Conservation (phyloP, 2,797 vertebrate species). For the Coilia nasus region DNA sequence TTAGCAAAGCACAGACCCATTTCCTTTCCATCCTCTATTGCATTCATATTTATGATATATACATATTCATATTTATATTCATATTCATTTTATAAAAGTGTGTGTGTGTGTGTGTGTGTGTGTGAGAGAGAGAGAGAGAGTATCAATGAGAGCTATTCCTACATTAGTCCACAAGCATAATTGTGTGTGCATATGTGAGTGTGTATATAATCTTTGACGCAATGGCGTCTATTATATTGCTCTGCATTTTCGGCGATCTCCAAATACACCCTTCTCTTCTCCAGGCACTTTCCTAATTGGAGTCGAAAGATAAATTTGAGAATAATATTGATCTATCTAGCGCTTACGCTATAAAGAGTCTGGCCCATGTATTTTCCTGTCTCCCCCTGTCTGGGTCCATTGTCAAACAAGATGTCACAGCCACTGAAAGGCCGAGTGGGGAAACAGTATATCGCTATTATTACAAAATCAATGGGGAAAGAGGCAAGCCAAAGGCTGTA, state of each 20-base stretch:
- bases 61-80: too few relatives aligned
- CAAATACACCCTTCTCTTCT: not conserved
- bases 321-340: slow-evolving; percentile 10
- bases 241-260: not conserved
- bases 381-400: not conserved
- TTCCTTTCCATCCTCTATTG: not conserved
- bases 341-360: not conserved
- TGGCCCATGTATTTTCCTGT: not conserved
- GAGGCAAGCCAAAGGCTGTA: not conserved
- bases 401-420: slow-evolving; percentile 1
- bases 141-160: too few relatives aligned
- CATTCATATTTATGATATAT: too few relatives aligned
- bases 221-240: not conserved
- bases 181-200: not conserved
- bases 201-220: not conserved
- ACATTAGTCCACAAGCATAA: too few relatives aligned
- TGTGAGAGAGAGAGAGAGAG: not conserved
- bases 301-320: not conserved
- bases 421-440: not conserved
- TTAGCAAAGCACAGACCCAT: not conserved
- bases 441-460: slow-evolving; percentile 12
- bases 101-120: too few relatives aligned
- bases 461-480: slow-evolving; percentile 1
- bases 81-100: too few relatives aligned
- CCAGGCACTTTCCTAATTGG: slow-evolving; percentile 3